Percentiles rank a stretch among this genome's conserved stretches.
These are phyloP conservation scores for Felis catus DNA, from an alignment of 2,113 vertebrate genomes.

Conservation along the genomic window F.catus_Fca126_mat1.0 CM031416.1:117846001-117846500, in stretches of 20 bases:
- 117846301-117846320: too few relatives aligned
- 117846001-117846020: constrained; percentile 25
- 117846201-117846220: background rate
- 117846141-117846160: background rate
- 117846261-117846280: fast-evolving
- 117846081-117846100: background rate
- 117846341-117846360: too few relatives aligned
- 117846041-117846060: background rate
- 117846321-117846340: too few relatives aligned
- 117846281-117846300: too few relatives aligned
- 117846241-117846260: background rate
- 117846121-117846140: background rate
- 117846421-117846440: too few relatives aligned
- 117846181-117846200: background rate
- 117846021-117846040: background rate
- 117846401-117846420: too few relatives aligned
- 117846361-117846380: too few relatives aligned
- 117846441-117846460: too few relatives aligned
- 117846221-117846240: background rate
- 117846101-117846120: background rate
- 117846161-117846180: background rate
- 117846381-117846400: too few relatives aligned
- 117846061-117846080: background rate
- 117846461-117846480: background rate
- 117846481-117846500: background rate